Evolutionary conservation across 2,888 invertebrate genomes (phyloP), one percentile per base, ranked within the genome.

Genomic region (Drosophila picticornis): DNA sequence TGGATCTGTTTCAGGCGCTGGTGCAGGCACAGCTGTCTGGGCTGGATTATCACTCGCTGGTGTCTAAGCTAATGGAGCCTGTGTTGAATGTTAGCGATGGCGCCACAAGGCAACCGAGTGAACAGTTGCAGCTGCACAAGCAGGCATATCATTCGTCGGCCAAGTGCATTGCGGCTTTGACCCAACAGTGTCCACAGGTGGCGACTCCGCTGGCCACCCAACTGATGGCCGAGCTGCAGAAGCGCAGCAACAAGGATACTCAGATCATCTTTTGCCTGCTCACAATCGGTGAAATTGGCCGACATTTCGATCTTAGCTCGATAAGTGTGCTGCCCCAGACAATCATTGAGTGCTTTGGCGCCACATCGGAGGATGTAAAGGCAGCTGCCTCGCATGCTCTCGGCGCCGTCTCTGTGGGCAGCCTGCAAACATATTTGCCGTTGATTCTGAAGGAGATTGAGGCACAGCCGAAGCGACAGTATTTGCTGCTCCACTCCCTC

Each of bases 331-430:
- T 98, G 72, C 96, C 97, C 80, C 96, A 96, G 90, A 96, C 96
- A 16, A 96, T 98, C 59, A 94, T 99, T 72, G 95, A 96, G 77
- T 98, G 98, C 25, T 99, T 99, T 93, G 95, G 96, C 0, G 97
- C 97, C 6, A 95, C 96, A 16, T 98, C 98, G 0, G 99, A 99
- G 93, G 99, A 99, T 93, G 97, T 99, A 4, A 99, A 99, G 93
- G 97, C 98, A 0, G 99, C 99, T 0, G 99, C 99, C 19, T 98
- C 99, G 80, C 98, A 99, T 93, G 98, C 99, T 1, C 94, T 99
- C 55, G 99, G 99, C 25, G 98, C 98, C 63, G 96, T 99, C 31
- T 98, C 98, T 9, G 98, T 99, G 66, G 99, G 99, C 53, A 99
- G 99, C 94, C 94, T 99, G 80, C 96, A 96, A 16, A 96, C 97